Base-by-base conservation (phyloP, 1,140 invertebrate species). In the Protaetia brevitarsis region DNA sequence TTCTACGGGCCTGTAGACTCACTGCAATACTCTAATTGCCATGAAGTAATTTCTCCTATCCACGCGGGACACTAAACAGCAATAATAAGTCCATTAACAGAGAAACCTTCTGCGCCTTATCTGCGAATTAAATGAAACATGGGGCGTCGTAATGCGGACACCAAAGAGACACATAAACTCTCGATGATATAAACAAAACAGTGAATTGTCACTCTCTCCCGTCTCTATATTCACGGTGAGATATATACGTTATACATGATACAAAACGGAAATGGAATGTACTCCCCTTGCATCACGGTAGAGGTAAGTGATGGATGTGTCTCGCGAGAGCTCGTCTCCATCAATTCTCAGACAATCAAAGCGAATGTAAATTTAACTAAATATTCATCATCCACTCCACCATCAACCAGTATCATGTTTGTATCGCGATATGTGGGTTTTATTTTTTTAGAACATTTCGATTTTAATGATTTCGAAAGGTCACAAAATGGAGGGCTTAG, bases 291-390 rank as follows among this genome's bases (percentile, higher is more conserved):
- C n/a, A n/a, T n/a, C n/a, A n/a, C n/a, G n/a, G n/a, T n/a, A n/a
- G n/a, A n/a, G n/a, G n/a, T 61, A 69, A 68, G 68, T 69, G 68
- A 69, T 69, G 66, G 68, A 69, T 69, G 68, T 61, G 31, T 68
- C 68, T 51, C 68, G 3, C n/a, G 68, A 51, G 68, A 57, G 36
- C 36, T 34, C 23, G 56, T 36, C 65, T 69, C 68, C 66, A 69
- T 69, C 68, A 69, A n/a, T 69, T 57, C 63, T 69, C 64, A 69
- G 63, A 66, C 68, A 69, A 69, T 69, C 68, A 69, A 57, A 51
- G n/a, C 68, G 63, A 69, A 69, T 69, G 63, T 57, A 66, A 64
- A 69, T 69, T 64, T 65, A 62, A n/a, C n/a, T n/a, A n/a, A n/a
- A n/a, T n/a, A n/a, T n/a, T n/a, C n/a, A n/a, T n/a, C n/a, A n/a